These are phyloP conservation scores for Sinohyriopsis cumingii DNA, from an alignment of 2,888 invertebrate genomes.

Conservation along the genomic window DNA sequence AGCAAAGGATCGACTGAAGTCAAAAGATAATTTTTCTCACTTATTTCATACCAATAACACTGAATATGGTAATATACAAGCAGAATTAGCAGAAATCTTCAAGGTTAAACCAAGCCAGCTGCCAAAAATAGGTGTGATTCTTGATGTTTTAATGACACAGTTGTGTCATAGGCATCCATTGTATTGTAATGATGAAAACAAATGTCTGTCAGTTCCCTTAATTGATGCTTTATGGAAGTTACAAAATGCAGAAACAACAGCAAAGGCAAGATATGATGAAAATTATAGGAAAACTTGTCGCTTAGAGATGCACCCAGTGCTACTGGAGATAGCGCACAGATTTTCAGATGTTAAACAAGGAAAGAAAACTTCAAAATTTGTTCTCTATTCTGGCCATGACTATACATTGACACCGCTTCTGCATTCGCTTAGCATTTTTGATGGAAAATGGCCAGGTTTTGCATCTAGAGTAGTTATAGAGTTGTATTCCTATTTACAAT, in stretches of 20 bases:
- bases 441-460: constrained; percentile 82
- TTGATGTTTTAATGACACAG: constrained; percentile 88
- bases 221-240: constrained; percentile 49
- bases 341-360: constrained; percentile 39
- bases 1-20: background rate
- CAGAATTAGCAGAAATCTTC: constrained; percentile 82
- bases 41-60: constrained; percentile 74
- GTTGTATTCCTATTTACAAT: constrained; percentile 77
- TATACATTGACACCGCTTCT: constrained; percentile 89
- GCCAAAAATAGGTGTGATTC: constrained; percentile 78
- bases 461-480: constrained; percentile 91
- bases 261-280: constrained; percentile 10
- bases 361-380: constrained; percentile 72
- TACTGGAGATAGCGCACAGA: constrained; percentile 81
- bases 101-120: constrained; percentile 77
- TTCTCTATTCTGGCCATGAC: constrained; percentile 92
- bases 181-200: constrained; percentile 79
- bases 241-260: constrained; percentile 34
- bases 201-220: constrained; percentile 46
- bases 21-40: constrained; percentile 76
- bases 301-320: constrained; percentile 86
- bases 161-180: constrained; percentile 87
- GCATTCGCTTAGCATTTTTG: constrained; percentile 83
- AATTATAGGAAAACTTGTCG: constrained; percentile 77
- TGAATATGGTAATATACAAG: constrained; percentile 77